These are phyloP conservation scores for Drosophila nr. fundita DNA, from an alignment of 2,888 invertebrate species.

Conservation along the genomic window DNA sequence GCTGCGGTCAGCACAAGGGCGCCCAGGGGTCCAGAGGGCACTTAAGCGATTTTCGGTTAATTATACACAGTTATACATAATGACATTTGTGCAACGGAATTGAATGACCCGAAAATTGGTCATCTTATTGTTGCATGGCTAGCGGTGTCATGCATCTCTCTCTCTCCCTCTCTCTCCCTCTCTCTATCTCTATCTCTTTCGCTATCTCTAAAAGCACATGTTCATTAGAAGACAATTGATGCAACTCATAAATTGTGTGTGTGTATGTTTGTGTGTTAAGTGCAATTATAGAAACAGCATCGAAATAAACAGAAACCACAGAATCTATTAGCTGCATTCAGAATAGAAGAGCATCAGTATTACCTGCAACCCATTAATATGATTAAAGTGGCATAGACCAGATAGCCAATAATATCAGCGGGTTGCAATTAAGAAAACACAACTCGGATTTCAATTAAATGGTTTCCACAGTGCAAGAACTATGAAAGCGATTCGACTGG, in stretches of 20 bases:
- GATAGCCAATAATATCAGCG: neutral
- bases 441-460: neutral
- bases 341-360: neutral
- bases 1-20: constrained; percentile 46
- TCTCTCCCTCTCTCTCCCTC: neutral
- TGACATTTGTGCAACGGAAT: constrained; percentile 56
- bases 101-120: constrained; percentile 40
- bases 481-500: neutral
- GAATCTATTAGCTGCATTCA: too few species aligned
- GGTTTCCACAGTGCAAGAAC: neutral
- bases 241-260: neutral
- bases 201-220: constrained; percentile 1
- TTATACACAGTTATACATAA: constrained; percentile 69
- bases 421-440: neutral
- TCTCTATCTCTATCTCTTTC: neutral
- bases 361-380: neutral
- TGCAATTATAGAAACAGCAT: neutral
- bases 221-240: neutral
- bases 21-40: constrained; percentile 7
- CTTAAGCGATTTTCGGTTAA: constrained; percentile 80
- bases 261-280: neutral
- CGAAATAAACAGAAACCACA: neutral
- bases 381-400: neutral
- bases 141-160: constrained; percentile 24
- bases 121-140: constrained; percentile 37